Percentiles rank a stretch among this genome's conserved stretches.
Conservation (phyloP, 2,888 invertebrate genomes). For the Patella pellucida region DNA sequence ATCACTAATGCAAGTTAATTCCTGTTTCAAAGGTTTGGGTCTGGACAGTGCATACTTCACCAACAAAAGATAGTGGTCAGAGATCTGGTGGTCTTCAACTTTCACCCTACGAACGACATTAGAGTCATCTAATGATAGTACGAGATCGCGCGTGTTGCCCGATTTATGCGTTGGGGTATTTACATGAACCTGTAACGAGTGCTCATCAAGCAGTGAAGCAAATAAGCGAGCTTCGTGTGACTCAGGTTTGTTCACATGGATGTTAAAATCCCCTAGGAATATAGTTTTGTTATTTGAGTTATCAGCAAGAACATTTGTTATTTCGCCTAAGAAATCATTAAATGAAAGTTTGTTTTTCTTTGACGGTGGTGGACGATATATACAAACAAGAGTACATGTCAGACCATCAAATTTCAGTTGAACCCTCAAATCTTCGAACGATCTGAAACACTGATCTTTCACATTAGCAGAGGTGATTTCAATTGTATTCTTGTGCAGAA, state of each 20-base stretch:
- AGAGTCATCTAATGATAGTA: not conserved
- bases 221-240: too few species aligned
- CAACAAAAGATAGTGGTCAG: too few species aligned
- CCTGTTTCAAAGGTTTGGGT: not conserved
- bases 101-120: constrained; percentile 1
- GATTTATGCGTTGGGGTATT: constrained; percentile 14
- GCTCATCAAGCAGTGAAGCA: constrained; percentile 6
- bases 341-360: not conserved
- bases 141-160: not conserved
- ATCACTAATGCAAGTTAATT: not conserved
- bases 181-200: not conserved
- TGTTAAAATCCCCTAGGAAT: constrained; percentile 13
- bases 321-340: not conserved
- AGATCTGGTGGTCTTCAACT: constrained; percentile 14
- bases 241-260: not conserved
- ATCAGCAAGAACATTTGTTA: not conserved
- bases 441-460: not conserved
- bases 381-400: not conserved
- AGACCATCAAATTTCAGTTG: not conserved
- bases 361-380: not conserved
- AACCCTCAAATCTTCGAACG: not conserved
- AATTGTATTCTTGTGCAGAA: not conserved
- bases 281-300: not conserved
- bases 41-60: too few species aligned
- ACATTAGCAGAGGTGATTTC: not conserved